Evolutionary conservation across 2,888 invertebrate species (phyloP).

Genomic region (Rugalucina vietnamica): DNA sequence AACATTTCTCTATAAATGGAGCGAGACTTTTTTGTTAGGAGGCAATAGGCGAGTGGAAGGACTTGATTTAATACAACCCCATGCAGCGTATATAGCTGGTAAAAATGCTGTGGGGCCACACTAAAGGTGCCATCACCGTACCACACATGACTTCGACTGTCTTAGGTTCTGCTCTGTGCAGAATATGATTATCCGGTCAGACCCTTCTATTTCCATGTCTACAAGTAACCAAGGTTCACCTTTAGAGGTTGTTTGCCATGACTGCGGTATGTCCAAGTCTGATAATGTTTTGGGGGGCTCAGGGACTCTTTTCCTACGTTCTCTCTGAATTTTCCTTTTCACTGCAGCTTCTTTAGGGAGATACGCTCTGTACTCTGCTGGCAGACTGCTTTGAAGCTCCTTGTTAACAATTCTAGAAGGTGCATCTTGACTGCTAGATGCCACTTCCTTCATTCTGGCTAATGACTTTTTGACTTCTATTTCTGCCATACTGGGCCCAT

Average conservation of each 20-base stretch:
- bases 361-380: not conserved
- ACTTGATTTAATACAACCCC: not conserved
- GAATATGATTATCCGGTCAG: not conserved
- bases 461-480: not conserved
- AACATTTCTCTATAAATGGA: not conserved
- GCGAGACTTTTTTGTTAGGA: not conserved
- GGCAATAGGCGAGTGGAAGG: not conserved
- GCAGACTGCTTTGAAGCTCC: not conserved
- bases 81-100: not conserved
- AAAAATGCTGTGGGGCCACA: not conserved
- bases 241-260: not conserved
- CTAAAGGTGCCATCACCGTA: constrained; percentile 1
- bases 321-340: not conserved
- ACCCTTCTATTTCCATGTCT: not conserved
- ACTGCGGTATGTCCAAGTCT: not conserved
- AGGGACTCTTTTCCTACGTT: not conserved
- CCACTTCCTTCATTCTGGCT: not conserved
- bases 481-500: not conserved
- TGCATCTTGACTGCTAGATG: not conserved
- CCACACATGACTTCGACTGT: not conserved
- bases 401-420: not conserved
- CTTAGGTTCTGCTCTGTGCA: not conserved
- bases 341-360: not conserved
- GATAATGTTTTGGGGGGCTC: not conserved
- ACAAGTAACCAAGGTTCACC: not conserved